phyloP scores from a whole-genome alignment of 2,888 invertebrate genomes.

The Nephrotoma flavescens region DNA sequence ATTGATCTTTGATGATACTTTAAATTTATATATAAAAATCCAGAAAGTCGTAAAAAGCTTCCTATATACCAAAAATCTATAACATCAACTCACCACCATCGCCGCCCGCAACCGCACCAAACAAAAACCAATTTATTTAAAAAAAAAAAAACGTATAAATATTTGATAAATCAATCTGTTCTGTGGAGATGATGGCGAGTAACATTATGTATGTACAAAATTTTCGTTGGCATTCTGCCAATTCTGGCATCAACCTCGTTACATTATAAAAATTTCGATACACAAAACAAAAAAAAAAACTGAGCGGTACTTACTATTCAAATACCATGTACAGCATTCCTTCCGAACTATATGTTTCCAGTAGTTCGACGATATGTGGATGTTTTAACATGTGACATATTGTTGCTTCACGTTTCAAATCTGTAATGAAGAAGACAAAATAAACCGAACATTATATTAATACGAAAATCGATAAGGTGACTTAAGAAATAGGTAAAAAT shows the following conservation, averaged over 20 bases:
- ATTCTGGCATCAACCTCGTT: neutral
- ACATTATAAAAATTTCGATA: too few species aligned
- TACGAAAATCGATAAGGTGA: neutral
- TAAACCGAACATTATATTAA: neutral
- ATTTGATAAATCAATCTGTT: neutral
- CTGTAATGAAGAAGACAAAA: slow-evolving; percentile 40
- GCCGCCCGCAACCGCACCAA: neutral
- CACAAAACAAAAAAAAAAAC: too few species aligned
- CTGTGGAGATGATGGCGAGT: neutral
- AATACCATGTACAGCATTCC: slow-evolving; percentile 99
- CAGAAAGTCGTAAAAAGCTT: neutral
- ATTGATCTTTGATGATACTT: neutral
- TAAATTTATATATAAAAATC: neutral
- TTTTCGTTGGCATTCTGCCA: neutral
- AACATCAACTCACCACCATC: neutral
- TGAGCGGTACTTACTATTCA: slow-evolving; percentile 77
- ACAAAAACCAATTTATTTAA: neutral
- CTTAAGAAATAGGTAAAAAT: neutral
- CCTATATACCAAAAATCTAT: neutral
- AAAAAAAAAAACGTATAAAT: neutral
- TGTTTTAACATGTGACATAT: slow-evolving; percentile 99
- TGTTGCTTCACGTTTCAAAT: slow-evolving; percentile 94
- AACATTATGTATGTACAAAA: neutral
- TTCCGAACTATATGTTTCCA: slow-evolving; percentile 97
- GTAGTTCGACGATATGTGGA: slow-evolving; percentile 93